Percentiles rank a stretch among this genome's conserved stretches.
phyloP scores from a whole-genome alignment of 2,113 vertebrate species.

The Gnathonemus longibarbis region DNA sequence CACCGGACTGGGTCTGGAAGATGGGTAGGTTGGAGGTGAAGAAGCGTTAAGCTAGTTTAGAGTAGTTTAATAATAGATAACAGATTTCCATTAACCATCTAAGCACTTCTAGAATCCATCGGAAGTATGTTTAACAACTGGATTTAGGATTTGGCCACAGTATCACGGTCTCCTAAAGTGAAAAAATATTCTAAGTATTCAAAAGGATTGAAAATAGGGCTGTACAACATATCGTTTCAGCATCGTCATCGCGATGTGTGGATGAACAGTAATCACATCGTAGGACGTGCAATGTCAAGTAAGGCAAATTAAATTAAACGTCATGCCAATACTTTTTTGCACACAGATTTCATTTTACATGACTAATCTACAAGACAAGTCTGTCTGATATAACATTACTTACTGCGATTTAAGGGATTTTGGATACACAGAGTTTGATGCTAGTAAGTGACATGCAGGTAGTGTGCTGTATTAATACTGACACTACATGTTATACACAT shows the following conservation, averaged over 20 bases:
- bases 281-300: neutral
- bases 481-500: neutral
- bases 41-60: neutral
- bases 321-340: neutral
- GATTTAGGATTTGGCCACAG: neutral
- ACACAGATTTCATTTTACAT: neutral
- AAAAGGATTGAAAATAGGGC: neutral
- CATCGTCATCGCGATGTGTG: neutral
- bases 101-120: neutral
- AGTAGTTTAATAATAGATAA: neutral
- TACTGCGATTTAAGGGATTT: neutral
- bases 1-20: neutral
- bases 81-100: neutral
- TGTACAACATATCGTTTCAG: neutral
- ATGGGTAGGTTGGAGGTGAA: neutral
- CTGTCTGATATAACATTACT: neutral
- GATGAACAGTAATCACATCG: neutral
- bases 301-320: neutral
- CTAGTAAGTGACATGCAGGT: neutral
- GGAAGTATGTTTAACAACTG: neutral
- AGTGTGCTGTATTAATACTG: neutral
- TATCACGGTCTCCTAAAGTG: neutral
- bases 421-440: neutral
- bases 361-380: neutral
- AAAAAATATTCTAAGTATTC: neutral